A percentile compares a stretch with the other conserved stretches of the same genome.
These are phyloP conservation scores for Aplocera efformata DNA, from an alignment of 2,888 invertebrate species.

Conservation along the genomic window DNA sequence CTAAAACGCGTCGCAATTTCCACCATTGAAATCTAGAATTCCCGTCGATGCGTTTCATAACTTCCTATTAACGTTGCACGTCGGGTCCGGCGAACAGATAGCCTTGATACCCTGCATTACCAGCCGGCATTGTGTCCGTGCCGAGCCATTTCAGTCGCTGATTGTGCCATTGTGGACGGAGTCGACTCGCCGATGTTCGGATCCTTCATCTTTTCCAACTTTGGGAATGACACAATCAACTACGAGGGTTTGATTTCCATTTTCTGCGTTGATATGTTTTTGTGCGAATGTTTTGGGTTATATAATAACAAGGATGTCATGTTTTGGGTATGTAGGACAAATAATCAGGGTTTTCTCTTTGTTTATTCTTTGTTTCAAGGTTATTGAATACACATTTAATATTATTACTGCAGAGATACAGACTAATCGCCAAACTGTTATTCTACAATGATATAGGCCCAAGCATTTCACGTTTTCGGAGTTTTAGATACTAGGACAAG, in stretches of 20 bases:
- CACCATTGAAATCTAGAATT: constrained; percentile 2
- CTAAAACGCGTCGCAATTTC: too few species aligned
- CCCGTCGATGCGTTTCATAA: constrained; percentile 17
- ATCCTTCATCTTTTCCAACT: constrained; percentile 23
- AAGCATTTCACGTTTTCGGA: too few species aligned
- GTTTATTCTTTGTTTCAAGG: too few species aligned
- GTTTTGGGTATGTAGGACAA: too few species aligned
- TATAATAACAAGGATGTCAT: too few species aligned
- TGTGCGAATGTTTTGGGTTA: not conserved
- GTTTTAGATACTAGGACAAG: too few species aligned
- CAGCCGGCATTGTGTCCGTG: constrained; percentile 24
- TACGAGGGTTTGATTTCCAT: constrained; percentile 21
- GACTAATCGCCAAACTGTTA: too few species aligned
- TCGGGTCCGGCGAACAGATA: constrained; percentile 15
- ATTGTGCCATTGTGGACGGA: constrained; percentile 29
- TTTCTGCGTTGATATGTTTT: constrained; percentile 13
- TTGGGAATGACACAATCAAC: constrained; percentile 19
- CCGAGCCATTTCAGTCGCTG: constrained; percentile 23
- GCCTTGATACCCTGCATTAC: constrained; percentile 28
- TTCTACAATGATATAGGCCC: too few species aligned
- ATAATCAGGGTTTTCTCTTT: too few species aligned
- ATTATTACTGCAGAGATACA: too few species aligned
- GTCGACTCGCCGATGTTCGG: constrained; percentile 11
- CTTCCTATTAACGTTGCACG: constrained; percentile 17
- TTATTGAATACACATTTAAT: too few species aligned